phyloP scores from a whole-genome alignment of 1,140 invertebrate genomes.

The Drosophila melanogaster region Release_6_plus_ISO1_MT NT_037436.4:13325501-13326000 shows the following conservation, averaged over 20 bases:
- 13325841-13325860: constrained; percentile 17
- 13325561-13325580: constrained; percentile 80
- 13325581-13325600: constrained; percentile 69
- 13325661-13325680: constrained; percentile 55
- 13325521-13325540: constrained; percentile 72
- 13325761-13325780: constrained; percentile 39
- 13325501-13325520: constrained; percentile 79
- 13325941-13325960: constrained; percentile 37
- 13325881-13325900: not conserved
- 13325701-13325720: constrained; percentile 14
- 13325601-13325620: constrained; percentile 35
- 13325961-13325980: constrained; percentile 15
- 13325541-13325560: constrained; percentile 81
- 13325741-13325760: constrained; percentile 45
- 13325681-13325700: not conserved
- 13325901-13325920: constrained; percentile 7
- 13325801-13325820: constrained; percentile 36
- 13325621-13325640: constrained; percentile 78
- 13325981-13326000: not conserved
- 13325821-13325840: constrained; percentile 41
- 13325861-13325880: constrained; percentile 29
- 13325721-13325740: constrained; percentile 45
- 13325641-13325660: constrained; percentile 76
- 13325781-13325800: constrained; percentile 37
- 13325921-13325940: constrained; percentile 12